Evolutionary conservation across 1,140 invertebrate genomes (phyloP), one percentile per base, ranked within the genome.

Genomic region (Agrypnia vestita): DNA sequence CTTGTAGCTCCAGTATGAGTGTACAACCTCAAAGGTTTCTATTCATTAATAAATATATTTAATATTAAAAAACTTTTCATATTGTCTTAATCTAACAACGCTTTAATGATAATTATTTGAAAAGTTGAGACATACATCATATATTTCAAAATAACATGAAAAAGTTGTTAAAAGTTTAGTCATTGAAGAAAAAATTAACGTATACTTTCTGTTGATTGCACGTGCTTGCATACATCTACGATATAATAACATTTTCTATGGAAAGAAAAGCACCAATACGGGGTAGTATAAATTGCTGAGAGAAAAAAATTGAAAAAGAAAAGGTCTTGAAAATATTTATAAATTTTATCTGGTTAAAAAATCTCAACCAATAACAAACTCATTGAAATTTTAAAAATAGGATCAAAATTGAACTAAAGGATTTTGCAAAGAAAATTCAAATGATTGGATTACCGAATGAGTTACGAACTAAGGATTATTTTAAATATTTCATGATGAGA

Each of bases 21-120:
- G 82, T 83, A 83, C 79, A 83, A 83, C 82, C 82, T 83, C 78
- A 49, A 83, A 83, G 82, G 82, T 83, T 82, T 80, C 64, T 49
- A 78, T 77, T 67, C 55, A 69, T 67, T 82, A 67, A 80, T 80
- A 83, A 80, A 83, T 80, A 83, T 80, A 80, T 62, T 73, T 78
- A 76, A 80, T 79, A 73, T 64, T 75, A 79, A 82, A 79, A 67
- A 79, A 83, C 78, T 72, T 46, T 69, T 76, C 21, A 53, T 59
- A 64, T 12, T 55, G 25, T 56, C 51, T 74, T 74, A 74, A 56
- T 56, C 71, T 74, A 74, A 10, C 35, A 74, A 25, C 53, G 43
- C 51, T 55, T 74, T 17, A 47, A 47, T 67, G 62, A 67, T 25
- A 67, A 47, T 59, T 59, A 59, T 59, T 59, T 19, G 15, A 59